phyloP scores from a whole-genome alignment of 2,888 invertebrate species.

The Agonopterix subpropinquella region DNA sequence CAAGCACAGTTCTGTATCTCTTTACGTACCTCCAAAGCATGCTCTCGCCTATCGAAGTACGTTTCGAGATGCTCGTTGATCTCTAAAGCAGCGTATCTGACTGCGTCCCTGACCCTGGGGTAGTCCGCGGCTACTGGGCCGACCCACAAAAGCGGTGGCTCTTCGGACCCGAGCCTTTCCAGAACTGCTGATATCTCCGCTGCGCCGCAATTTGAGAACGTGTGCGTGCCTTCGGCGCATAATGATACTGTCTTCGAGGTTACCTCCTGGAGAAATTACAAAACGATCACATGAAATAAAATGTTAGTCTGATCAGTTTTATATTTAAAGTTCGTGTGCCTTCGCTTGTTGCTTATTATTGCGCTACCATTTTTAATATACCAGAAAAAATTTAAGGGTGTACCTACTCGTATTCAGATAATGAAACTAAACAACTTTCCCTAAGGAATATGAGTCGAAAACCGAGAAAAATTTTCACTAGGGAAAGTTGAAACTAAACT shows the following conservation, averaged over 20 bases:
- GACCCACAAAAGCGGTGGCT: constrained; percentile 94
- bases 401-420: too few relatives aligned
- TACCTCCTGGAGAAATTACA: constrained; percentile 78
- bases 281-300: too few relatives aligned
- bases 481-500: too few relatives aligned
- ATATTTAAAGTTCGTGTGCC: too few relatives aligned
- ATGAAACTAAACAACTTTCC: too few relatives aligned
- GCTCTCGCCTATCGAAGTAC: constrained; percentile 93
- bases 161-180: constrained; percentile 78
- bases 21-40: constrained; percentile 82
- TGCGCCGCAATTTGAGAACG: constrained; percentile 22
- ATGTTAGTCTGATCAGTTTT: constrained; percentile 12
- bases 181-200: constrained; percentile 69
- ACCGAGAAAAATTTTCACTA: too few relatives aligned
- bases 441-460: too few relatives aligned
- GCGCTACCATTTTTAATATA: too few relatives aligned
- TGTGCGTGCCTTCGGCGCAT: constrained; percentile 36
- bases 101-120: constrained; percentile 84
- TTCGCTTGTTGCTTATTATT: too few relatives aligned
- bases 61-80: constrained; percentile 97
- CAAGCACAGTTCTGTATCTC: too few relatives aligned
- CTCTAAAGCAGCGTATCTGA: constrained; percentile 92
- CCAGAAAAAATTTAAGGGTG: too few relatives aligned
- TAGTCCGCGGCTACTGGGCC: constrained; percentile 82
- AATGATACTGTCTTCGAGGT: constrained; percentile 80